Conservation (phyloP, 1,140 invertebrate genomes). For the Gyrodactylus bullatarudis region DNA sequence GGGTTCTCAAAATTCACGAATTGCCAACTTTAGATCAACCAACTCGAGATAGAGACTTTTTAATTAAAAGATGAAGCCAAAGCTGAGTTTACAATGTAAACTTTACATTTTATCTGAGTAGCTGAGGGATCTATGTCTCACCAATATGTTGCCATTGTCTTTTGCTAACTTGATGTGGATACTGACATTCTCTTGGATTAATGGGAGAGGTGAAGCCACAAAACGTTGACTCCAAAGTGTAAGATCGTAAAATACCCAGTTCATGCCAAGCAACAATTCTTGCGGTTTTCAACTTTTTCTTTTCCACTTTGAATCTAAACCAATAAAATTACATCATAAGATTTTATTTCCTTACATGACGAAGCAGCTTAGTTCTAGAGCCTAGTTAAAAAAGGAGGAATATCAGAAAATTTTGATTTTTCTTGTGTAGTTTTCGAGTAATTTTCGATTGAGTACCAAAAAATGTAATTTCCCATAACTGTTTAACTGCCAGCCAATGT, state of each 20-base stretch:
- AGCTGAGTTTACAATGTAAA: too few relatives aligned
- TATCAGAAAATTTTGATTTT: neutral
- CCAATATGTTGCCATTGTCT: neutral
- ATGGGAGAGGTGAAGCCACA: constrained; percentile 31
- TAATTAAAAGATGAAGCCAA: too few relatives aligned
- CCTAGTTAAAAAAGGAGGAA: neutral
- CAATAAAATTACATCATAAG: constrained; percentile 31
- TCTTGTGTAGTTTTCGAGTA: neutral
- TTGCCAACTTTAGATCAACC: too few relatives aligned
- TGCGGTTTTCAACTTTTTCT: constrained; percentile 42
- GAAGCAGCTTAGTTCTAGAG: neutral
- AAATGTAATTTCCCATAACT: neutral
- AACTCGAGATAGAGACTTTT: too few relatives aligned
- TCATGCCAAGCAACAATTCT: constrained; percentile 49
- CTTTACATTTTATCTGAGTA: too few relatives aligned
- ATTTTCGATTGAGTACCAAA: neutral
- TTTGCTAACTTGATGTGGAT: neutral
- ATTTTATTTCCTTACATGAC: neutral
- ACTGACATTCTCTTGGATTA: neutral
- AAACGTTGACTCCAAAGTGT: constrained; percentile 55
- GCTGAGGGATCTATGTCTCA: too few relatives aligned
- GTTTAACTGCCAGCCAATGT: too few relatives aligned
- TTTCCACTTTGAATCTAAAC: constrained; percentile 41
- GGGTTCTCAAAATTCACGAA: too few relatives aligned
- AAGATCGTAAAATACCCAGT: constrained; percentile 33